Evolutionary conservation across 53 echinoderm and acorn worm genomes (phyloP), one percentile per base, ranked within the genome.

Genomic region (Pentamera pediparva): DNA sequence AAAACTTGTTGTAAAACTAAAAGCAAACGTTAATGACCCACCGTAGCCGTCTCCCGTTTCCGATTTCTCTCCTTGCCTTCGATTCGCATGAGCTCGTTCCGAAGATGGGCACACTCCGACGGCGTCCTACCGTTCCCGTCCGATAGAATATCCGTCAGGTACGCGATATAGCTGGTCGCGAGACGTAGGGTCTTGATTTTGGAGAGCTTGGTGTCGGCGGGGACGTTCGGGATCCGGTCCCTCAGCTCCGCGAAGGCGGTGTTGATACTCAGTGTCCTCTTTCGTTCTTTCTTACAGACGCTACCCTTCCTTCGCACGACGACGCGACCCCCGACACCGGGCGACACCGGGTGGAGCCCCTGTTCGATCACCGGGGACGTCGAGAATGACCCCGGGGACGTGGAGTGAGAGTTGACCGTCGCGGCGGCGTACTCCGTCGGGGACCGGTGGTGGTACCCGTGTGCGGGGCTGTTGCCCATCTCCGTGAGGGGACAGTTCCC

Each of bases 151-250:
- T 98, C 98, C 11, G 90, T 86, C 30, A 98, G 67, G 64, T 98
- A 91, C 18, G 98, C 91, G 35, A 98, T 98, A 69, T 98, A 98
- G 76, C 91, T 91, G 35, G 91, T 98, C 20, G 98, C 98, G 36
- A 98, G 81, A 56, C 98, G 73, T 36, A 98, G 71, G 30, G 98
- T 98, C 75, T 98, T 98, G 70, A 98, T 98, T 73, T 98, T 98
- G 10, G 98, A 98, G 36, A 98, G 89, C 86, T 98, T 98, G 25
- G 98, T 98, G 61, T 98, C 98, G 47, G 98, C 91, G 17, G 98
- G 98, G 56, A 98, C 98, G 78, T 98, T 91, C 6, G 98, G 98
- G 64, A 98, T 98, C 62, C 98, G 91, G 36, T 98, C 98, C n/a
- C 98, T 82, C 12, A 98, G 80, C 30, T 98, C 98, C 26, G 98